phyloP scores from a whole-genome alignment of 2,888 invertebrate genomes.

The Napeogenes sylphis region DNA sequence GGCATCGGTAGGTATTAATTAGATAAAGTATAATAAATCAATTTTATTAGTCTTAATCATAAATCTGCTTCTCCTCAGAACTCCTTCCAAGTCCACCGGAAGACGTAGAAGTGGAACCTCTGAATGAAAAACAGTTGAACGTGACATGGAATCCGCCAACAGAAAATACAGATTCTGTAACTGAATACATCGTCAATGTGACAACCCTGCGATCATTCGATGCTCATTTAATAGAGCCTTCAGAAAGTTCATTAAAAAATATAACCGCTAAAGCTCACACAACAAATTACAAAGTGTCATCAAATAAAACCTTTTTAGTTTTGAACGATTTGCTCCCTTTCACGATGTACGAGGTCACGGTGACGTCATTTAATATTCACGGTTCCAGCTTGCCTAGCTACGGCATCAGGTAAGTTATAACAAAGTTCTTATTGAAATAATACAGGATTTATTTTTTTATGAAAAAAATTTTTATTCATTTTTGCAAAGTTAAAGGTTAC shows the following conservation, averaged over 20 bases:
- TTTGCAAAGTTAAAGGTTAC: background rate
- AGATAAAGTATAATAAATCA: background rate
- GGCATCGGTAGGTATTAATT: constrained; percentile 78
- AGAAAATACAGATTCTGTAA: constrained; percentile 80
- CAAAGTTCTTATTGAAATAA: constrained; percentile 2
- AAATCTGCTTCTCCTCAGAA: constrained; percentile 63
- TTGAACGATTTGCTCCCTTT: constrained; percentile 83
- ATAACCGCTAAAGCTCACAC: constrained; percentile 46
- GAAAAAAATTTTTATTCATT: background rate
- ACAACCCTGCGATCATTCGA: constrained; percentile 85
- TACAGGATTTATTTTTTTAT: no score
- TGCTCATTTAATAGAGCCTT: constrained; percentile 70
- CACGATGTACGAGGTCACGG: constrained; percentile 89
- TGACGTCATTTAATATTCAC: constrained; percentile 84
- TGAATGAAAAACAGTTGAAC: constrained; percentile 84
- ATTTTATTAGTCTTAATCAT: background rate
- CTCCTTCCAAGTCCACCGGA: constrained; percentile 86
- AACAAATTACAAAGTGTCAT: constrained; percentile 75
- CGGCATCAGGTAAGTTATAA: constrained; percentile 74
- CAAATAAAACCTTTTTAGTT: constrained; percentile 76
- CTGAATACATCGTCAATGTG: constrained; percentile 83
- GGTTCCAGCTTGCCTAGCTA: constrained; percentile 88
- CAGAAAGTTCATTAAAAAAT: constrained; percentile 60
- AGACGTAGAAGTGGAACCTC: constrained; percentile 83
- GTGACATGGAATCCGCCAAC: constrained; percentile 84